Evolutionary conservation across 2,797 vertebrate genomes (phyloP).

Genomic region (Babyrousa celebensis): DNA sequence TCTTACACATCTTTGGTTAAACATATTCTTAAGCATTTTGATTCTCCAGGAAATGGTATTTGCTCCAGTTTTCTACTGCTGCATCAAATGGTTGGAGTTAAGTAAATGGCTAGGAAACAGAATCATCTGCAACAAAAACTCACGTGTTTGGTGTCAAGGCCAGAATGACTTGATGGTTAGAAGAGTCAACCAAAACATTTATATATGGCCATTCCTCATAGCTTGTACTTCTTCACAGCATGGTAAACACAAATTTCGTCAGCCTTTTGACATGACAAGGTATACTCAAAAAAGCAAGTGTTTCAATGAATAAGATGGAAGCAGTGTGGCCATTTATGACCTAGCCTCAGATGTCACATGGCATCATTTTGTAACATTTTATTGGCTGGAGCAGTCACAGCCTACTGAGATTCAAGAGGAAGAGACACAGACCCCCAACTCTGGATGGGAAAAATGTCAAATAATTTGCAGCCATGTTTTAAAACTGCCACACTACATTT

Average conservation of each 20-base stretch:
- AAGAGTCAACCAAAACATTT: background rate
- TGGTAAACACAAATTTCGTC: background rate
- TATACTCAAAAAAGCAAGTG: background rate
- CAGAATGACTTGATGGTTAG: background rate
- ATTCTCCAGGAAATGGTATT: background rate
- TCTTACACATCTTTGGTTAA: background rate
- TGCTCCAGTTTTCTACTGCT: background rate
- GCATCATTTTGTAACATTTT: background rate
- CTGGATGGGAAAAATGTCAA: background rate
- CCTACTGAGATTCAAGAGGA: background rate
- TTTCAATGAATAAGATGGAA: slow-evolving; percentile 3
- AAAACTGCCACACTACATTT: background rate
- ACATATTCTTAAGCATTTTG: slow-evolving; percentile 40
- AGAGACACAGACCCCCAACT: background rate
- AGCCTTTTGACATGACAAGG: background rate
- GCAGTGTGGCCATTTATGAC: background rate
- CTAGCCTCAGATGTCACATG: background rate
- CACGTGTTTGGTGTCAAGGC: background rate
- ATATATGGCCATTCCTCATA: background rate
- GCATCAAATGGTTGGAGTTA: background rate
- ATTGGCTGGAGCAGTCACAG: background rate
- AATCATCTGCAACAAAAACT: background rate
- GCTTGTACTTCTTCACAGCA: background rate
- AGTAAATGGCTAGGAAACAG: background rate
- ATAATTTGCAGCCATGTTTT: slow-evolving; percentile 1